Evolutionary conservation across 2,113 vertebrate species (phyloP), one percentile per base, ranked within the genome.

Genomic region (Sphyrna mokarran): DNA sequence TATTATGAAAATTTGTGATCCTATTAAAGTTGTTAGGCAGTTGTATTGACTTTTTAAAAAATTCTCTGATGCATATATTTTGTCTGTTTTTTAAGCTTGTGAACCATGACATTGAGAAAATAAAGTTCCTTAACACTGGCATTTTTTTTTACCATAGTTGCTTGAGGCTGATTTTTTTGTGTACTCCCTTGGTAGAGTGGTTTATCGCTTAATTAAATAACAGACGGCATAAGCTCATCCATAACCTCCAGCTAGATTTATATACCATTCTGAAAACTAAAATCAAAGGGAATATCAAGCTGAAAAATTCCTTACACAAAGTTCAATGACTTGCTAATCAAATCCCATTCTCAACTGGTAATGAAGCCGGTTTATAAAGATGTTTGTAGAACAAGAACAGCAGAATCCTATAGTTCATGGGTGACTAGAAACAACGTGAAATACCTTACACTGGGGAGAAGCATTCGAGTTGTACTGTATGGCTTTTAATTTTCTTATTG

Each of bases 151-250:
- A 95, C 94, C 95, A 95, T 96, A 96, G 96, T 97, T 97, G 96
- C 96, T 0, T 78, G 76, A 85, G 95, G 96, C 96, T 96, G 95
- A 96, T 95, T 86, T 22, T 87, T 78, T 48, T 87, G 87, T 90
- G 61, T 95, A 95, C 61, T 95, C 95, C 66, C 87, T 95, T 68
- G 61, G 76, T 91, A 85, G 83, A 96, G 96, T 96, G 91, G 97
- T 97, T 96, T 95, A 96, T 96, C 96, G 96, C 97, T 97, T 97
- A 96, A 96, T 97, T 97, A 97, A 97, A 97, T 97, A 97, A 97
- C 97, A 96, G 96, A 97, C 96, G 96, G 96, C 96, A 96, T 96
- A 96, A 96, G 96, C 97, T 96, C 86, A 96, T 96, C 95, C 95
- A 96, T 96, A 95, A 96, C 96, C 96, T 96, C 94, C 95, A 96